These are phyloP conservation scores for Ambastaia sidthimunki DNA, from an alignment of 2,797 vertebrate genomes.

Conservation along the genomic window DNA sequence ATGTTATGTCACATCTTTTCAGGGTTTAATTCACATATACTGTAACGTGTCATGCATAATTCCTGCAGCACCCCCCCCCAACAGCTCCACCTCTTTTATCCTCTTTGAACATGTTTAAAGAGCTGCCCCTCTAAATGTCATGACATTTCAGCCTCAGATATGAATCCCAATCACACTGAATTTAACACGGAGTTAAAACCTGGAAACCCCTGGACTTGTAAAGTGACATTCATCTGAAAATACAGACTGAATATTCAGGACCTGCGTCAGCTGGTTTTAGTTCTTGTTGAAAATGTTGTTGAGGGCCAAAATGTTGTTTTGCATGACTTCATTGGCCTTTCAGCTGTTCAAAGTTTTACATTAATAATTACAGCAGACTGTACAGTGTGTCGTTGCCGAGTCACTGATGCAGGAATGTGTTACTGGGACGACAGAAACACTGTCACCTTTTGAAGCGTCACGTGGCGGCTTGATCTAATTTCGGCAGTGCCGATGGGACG, in stretches of 20 bases:
- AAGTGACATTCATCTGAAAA: constrained; percentile 4
- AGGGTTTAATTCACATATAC: not conserved
- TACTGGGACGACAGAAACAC: not conserved
- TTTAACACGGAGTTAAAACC: too few relatives aligned
- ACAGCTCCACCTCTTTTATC: not conserved
- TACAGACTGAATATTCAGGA: not conserved
- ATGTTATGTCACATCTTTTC: not conserved
- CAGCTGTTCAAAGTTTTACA: constrained; percentile 2
- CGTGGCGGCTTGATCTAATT: constrained; percentile 16
- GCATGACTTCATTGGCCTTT: not conserved
- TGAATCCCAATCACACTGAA: not conserved
- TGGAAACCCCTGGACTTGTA: not conserved
- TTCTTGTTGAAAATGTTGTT: not conserved
- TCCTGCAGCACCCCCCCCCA: not conserved
- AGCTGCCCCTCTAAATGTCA: constrained; percentile 44
- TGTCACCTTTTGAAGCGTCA: constrained; percentile 13
- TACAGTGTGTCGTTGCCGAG: not conserved
- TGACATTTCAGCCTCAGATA: constrained; percentile 29
- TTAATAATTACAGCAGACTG: not conserved
- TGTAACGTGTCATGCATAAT: not conserved
- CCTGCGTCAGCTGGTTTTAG: constrained; percentile 14
- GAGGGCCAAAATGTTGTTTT: constrained; percentile 2
- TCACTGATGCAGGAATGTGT: not conserved
- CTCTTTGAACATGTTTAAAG: constrained; percentile 16
- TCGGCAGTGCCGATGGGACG: constrained; percentile 3